Evolutionary conservation across 2,797 vertebrate species (phyloP).

Genomic region (Orientallactaga sibirica): DNA sequence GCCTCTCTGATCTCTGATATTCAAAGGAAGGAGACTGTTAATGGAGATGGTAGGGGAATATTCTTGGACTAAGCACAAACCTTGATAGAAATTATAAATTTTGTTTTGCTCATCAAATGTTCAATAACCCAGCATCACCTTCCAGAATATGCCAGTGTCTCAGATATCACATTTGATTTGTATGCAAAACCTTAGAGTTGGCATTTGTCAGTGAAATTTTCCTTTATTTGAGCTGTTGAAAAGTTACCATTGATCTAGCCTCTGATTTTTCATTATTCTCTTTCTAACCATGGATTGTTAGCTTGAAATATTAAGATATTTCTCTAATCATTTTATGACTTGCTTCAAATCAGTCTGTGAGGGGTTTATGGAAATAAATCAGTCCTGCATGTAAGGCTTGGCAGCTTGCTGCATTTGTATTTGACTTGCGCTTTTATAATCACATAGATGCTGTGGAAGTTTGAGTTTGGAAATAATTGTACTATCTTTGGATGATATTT

Average conservation of each 20-base stretch:
- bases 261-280: background rate
- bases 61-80: background rate
- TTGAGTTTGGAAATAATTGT: background rate
- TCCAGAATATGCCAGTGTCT: background rate
- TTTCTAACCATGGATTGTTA: background rate
- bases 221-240: background rate
- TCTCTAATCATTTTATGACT: background rate
- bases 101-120: background rate
- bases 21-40: background rate
- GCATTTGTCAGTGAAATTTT: background rate
- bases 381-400: background rate
- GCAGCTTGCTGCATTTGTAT: background rate
- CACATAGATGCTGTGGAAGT: background rate
- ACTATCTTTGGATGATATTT: background rate
- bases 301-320: background rate
- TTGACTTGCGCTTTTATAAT: background rate
- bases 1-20: background rate
- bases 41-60: fast-evolving
- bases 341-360: background rate
- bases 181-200: background rate
- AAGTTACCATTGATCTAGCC: background rate
- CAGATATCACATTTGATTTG: background rate
- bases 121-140: background rate
- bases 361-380: background rate
- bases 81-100: background rate